A percentile compares a stretch with the other conserved stretches of the same genome.
phyloP scores from a whole-genome alignment of 2,888 invertebrate genomes.

The Oligia fasciuncula region DNA sequence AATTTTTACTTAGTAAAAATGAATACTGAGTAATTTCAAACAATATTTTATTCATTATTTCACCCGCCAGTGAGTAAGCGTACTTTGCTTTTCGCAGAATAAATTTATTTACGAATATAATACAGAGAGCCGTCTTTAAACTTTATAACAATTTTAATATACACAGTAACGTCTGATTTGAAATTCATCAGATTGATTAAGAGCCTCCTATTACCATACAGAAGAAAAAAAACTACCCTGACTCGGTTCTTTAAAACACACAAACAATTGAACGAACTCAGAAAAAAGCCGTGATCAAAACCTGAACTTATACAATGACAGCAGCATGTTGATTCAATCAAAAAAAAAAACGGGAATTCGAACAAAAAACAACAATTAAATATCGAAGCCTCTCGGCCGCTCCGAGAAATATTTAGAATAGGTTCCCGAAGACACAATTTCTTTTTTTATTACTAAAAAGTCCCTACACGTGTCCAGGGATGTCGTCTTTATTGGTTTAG shows the following conservation, averaged over 20 bases:
- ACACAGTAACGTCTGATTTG: slow-evolving; percentile 72
- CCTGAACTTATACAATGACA: slow-evolving; percentile 89
- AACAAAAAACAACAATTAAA: slow-evolving; percentile 90
- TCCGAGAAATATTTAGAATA: slow-evolving; percentile 89
- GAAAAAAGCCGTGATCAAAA: slow-evolving; percentile 85
- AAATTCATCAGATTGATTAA: slow-evolving; percentile 86
- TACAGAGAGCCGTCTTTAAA: slow-evolving; percentile 39
- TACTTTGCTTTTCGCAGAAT: slow-evolving; percentile 36
- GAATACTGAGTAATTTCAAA: slow-evolving; percentile 4
- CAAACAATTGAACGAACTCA: slow-evolving; percentile 84
- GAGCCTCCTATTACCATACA: slow-evolving; percentile 82
- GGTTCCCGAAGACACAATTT: slow-evolving; percentile 71
- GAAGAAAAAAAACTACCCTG: slow-evolving; percentile 74
- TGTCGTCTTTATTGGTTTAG: slow-evolving; percentile 89
- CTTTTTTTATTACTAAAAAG: slow-evolving; percentile 74
- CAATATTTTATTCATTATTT: slow-evolving; percentile 32
- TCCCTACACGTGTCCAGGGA: slow-evolving; percentile 84
- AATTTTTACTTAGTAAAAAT: slow-evolving; percentile 8
- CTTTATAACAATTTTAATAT: slow-evolving; percentile 66
- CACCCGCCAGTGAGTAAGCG: slow-evolving; percentile 7
- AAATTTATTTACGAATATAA: slow-evolving; percentile 43
- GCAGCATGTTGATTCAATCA: slow-evolving; percentile 89
- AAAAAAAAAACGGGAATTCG: slow-evolving; percentile 89
- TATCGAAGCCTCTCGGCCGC: slow-evolving; percentile 76
- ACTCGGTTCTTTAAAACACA: slow-evolving; percentile 86